Percentiles rank a stretch among this genome's conserved stretches.
These are phyloP conservation scores for Hydrotaea diabolus DNA, from an alignment of 2,888 invertebrate genomes.

Conservation along the genomic window DNA sequence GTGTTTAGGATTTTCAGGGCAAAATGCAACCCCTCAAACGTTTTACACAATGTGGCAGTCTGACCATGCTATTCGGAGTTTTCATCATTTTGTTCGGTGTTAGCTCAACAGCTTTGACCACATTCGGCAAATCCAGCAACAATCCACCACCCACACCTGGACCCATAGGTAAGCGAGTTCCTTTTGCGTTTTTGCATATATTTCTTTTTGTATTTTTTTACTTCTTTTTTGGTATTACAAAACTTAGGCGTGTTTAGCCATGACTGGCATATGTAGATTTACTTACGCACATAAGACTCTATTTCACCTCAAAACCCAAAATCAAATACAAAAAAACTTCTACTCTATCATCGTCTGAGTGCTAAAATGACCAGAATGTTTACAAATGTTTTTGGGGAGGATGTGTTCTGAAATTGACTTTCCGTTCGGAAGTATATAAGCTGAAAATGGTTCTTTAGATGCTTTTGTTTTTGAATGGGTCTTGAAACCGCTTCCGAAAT, in stretches of 20 bases:
- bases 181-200: neutral
- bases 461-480: too few species aligned
- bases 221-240: too few species aligned
- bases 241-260: conserved; percentile 31
- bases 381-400: too few species aligned
- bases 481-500: too few species aligned
- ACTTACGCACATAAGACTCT: neutral
- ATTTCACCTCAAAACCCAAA: neutral
- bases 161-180: conserved; percentile 83
- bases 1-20: conserved; percentile 11
- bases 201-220: conserved; percentile 1
- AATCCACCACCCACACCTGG: conserved; percentile 83
- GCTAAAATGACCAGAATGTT: too few species aligned
- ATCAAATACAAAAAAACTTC: too few species aligned
- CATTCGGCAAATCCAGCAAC: conserved; percentile 86
- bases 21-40: conserved; percentile 80
- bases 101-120: conserved; percentile 85
- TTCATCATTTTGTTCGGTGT: conserved; percentile 81
- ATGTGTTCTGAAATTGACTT: too few species aligned
- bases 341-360: too few species aligned
- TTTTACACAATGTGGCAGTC: conserved; percentile 81
- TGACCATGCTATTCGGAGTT: conserved; percentile 80
- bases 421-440: too few species aligned
- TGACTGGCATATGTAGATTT: conserved; percentile 23
- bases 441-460: too few species aligned